A percentile compares a stretch with the other conserved stretches of the same genome.
Conservation (phyloP, 1,140 invertebrate species). For the Lepidostoma basale region DNA sequence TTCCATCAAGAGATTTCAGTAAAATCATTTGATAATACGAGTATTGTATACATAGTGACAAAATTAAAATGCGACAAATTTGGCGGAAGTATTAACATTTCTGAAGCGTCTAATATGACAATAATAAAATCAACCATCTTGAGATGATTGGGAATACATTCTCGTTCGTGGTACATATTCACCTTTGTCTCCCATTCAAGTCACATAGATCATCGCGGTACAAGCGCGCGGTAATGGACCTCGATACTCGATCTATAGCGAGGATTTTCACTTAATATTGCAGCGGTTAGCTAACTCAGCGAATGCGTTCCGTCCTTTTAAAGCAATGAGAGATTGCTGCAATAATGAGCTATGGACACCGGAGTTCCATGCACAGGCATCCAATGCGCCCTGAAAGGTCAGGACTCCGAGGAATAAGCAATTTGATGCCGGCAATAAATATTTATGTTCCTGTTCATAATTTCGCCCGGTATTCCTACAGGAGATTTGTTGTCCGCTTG, state of each 20-base stretch:
- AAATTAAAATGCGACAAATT: too few relatives aligned
- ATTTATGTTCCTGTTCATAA: background rate
- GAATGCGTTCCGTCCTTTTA: slow-evolving; percentile 38
- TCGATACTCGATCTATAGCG: slow-evolving; percentile 1
- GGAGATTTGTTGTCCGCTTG: too few relatives aligned
- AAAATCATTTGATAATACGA: too few relatives aligned
- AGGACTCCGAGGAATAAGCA: slow-evolving; percentile 10
- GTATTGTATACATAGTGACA: too few relatives aligned
- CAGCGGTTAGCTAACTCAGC: slow-evolving; percentile 27
- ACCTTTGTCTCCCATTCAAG: slow-evolving; percentile 22
- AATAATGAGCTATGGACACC: slow-evolving; percentile 38
- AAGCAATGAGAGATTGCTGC: slow-evolving; percentile 41
- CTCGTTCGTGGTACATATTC: too few relatives aligned
- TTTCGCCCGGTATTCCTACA: too few relatives aligned
- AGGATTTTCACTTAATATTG: slow-evolving; percentile 38
- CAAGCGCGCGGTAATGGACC: background rate
- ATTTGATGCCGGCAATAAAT: slow-evolving; percentile 4
- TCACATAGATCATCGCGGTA: slow-evolving; percentile 29
- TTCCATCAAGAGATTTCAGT: too few relatives aligned
- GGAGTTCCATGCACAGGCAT: slow-evolving; percentile 30
- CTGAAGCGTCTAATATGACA: too few relatives aligned
- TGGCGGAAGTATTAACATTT: too few relatives aligned
- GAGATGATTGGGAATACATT: too few relatives aligned
- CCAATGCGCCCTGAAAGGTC: slow-evolving; percentile 30
- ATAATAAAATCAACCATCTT: too few relatives aligned